These are phyloP conservation scores for fruit fly (Drosophila melanogaster) DNA, from an alignment of 1,140 invertebrate genomes.

Conservation along the genomic window Release_6_plus_ISO1_MT NT_037436.4:11316501-11317000, in stretches of 20 bases:
- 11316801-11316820: constrained; percentile 53
- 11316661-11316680: not conserved
- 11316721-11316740: constrained; percentile 25
- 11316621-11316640: not conserved
- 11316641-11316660: not conserved
- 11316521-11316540: too few relatives aligned
- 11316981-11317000: not conserved
- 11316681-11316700: constrained; percentile 1
- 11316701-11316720: constrained; percentile 3
- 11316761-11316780: constrained; percentile 66
- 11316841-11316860: constrained; percentile 23
- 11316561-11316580: too few relatives aligned
- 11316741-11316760: constrained; percentile 75
- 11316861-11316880: constrained; percentile 10
- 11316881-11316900: constrained; percentile 36
- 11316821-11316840: constrained; percentile 62
- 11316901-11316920: constrained; percentile 72
- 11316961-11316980: not conserved
- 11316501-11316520: not conserved
- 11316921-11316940: constrained; percentile 78
- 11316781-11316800: constrained; percentile 10
- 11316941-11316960: constrained; percentile 60
- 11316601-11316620: not conserved
- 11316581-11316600: too few relatives aligned
- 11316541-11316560: too few relatives aligned